Evolutionary conservation across 2,888 invertebrate species (phyloP).

Genomic region (Pemphredon lugubris): DNA sequence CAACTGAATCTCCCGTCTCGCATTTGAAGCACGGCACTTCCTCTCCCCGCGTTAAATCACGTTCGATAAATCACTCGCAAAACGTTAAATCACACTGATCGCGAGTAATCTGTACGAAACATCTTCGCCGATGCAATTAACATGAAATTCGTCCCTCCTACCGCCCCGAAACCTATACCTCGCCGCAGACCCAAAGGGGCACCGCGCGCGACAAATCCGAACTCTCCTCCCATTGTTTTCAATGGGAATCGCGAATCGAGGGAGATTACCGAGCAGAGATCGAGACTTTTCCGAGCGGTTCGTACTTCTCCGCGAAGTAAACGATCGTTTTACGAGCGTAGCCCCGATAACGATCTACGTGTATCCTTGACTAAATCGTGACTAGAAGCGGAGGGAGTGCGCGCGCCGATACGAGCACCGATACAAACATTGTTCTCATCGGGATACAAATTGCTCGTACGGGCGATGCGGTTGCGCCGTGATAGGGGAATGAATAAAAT

Average conservation of each 20-base stretch:
- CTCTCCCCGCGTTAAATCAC: too few relatives aligned
- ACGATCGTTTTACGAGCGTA: constrained; percentile 78
- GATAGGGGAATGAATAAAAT: constrained; percentile 43
- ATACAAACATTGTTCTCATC: constrained; percentile 77
- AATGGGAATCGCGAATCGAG: constrained; percentile 40
- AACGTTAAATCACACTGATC: too few relatives aligned
- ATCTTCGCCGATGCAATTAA: too few relatives aligned
- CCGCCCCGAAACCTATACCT: too few relatives aligned
- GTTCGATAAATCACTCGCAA: too few relatives aligned
- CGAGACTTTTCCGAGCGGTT: constrained; percentile 52
- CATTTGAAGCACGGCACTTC: too few relatives aligned
- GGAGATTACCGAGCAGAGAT: constrained; percentile 41
- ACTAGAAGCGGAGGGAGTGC: constrained; percentile 76
- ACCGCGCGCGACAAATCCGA: constrained; percentile 22
- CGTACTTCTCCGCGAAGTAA: constrained; percentile 65
- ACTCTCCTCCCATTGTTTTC: constrained; percentile 44
- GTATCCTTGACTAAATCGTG: constrained; percentile 81
- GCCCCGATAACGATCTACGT: constrained; percentile 77
- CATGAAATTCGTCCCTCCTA: too few relatives aligned
- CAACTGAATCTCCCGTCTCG: too few relatives aligned
- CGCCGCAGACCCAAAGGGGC: constrained; percentile 1
- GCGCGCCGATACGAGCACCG: constrained; percentile 58
- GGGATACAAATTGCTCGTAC: constrained; percentile 75
- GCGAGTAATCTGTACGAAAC: too few relatives aligned
- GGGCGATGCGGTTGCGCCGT: constrained; percentile 33